Percentiles rank a stretch among this genome's conserved stretches.
These are phyloP conservation scores for Ornithoptera priamus DNA, from an alignment of 2,888 invertebrate species.

Conservation along the genomic window DNA sequence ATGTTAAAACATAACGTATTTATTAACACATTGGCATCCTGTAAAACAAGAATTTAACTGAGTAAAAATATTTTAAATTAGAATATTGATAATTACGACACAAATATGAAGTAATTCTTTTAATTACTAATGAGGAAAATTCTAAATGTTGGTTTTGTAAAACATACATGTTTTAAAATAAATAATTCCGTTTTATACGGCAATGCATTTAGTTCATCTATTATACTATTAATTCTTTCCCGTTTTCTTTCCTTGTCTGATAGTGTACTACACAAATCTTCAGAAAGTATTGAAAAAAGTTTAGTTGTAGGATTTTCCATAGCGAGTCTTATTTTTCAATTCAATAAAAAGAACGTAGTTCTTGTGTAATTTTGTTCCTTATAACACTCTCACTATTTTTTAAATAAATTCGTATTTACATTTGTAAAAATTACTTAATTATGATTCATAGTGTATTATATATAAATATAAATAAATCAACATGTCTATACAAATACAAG, in stretches of 20 bases:
- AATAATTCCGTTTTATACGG: constrained; percentile 77
- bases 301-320: constrained; percentile 37
- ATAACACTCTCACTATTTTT: too few species aligned
- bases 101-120: too few species aligned
- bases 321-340: too few species aligned
- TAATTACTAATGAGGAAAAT: not conserved
- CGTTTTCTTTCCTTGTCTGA: constrained; percentile 67
- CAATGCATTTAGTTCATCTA: constrained; percentile 82
- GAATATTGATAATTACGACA: too few species aligned
- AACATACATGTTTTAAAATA: constrained; percentile 68
- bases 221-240: constrained; percentile 70
- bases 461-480: too few species aligned
- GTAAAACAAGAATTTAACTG: constrained; percentile 35
- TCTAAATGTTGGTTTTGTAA: not conserved
- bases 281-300: constrained; percentile 56
- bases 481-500: too few species aligned
- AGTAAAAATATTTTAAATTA: too few species aligned
- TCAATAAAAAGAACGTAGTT: too few species aligned
- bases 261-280: constrained; percentile 61
- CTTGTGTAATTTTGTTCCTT: too few species aligned
- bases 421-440: too few species aligned
- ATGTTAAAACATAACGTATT: constrained; percentile 60
- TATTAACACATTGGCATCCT: constrained; percentile 62
- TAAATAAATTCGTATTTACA: too few species aligned
- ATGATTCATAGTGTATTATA: too few species aligned